These are phyloP conservation scores for Cosmia trapezina DNA, from an alignment of 2,888 invertebrate species.

Conservation along the genomic window DNA sequence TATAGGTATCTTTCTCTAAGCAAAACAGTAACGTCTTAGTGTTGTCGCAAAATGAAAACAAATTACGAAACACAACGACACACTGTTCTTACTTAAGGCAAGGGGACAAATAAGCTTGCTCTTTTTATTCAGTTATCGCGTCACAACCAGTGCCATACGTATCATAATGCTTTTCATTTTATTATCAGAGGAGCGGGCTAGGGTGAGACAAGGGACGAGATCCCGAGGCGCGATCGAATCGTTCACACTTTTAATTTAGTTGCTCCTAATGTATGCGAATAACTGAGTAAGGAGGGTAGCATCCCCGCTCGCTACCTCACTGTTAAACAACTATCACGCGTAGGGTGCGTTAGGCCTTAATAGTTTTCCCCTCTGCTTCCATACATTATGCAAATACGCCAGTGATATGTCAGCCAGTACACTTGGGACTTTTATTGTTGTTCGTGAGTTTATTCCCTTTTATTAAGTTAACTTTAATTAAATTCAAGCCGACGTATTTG, in stretches of 20 bases:
- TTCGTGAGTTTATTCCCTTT: conserved; percentile 88
- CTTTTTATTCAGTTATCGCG: conserved; percentile 84
- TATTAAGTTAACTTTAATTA: conserved; percentile 90
- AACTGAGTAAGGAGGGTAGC: conserved; percentile 81
- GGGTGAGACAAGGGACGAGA: conserved; percentile 73
- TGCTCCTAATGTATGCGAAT: conserved; percentile 89
- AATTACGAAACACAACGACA: conserved; percentile 67
- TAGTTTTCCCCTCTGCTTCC: conserved; percentile 88
- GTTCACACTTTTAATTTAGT: conserved; percentile 90
- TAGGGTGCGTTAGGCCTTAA: conserved; percentile 86
- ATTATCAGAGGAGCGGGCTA: conserved; percentile 80
- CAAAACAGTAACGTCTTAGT: conserved; percentile 43
- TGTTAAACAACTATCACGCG: conserved; percentile 88
- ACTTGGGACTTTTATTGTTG: conserved; percentile 90
- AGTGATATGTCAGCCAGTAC: conserved; percentile 89
- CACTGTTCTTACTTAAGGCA: conserved; percentile 74
- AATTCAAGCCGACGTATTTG: conserved; percentile 88
- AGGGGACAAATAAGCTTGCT: conserved; percentile 81
- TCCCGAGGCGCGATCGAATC: conserved; percentile 81
- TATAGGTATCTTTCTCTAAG: neutral
- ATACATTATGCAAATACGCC: conserved; percentile 90
- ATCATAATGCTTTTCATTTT: conserved; percentile 88
- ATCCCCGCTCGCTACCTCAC: conserved; percentile 79
- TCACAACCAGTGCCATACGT: conserved; percentile 85
- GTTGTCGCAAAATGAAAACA: conserved; percentile 56